Conservation (phyloP, 2,113 vertebrate genomes). For the Chlamydotis undulata region DNA sequence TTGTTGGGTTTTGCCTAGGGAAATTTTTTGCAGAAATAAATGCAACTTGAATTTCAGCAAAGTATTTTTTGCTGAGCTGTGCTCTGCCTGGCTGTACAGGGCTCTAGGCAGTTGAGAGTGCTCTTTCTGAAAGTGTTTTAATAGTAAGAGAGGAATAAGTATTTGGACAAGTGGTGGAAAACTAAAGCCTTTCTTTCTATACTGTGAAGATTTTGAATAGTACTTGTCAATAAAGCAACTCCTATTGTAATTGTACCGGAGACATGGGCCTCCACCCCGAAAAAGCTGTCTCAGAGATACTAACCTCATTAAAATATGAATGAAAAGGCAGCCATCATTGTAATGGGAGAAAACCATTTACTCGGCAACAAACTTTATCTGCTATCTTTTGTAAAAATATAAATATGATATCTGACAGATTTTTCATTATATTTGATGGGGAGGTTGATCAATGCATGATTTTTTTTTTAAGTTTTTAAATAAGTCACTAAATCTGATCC, state of each 20-base stretch:
- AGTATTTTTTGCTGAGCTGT: neutral
- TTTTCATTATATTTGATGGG: neutral
- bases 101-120: conserved; percentile 28
- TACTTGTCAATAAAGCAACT: conserved; percentile 88
- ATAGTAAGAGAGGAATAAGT: conserved; percentile 63
- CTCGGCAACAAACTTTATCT: conserved; percentile 64
- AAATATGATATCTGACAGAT: neutral
- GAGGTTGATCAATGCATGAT: accelerated
- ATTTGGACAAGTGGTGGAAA: conserved; percentile 82
- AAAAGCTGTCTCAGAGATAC: conserved; percentile 89
- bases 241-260: conserved; percentile 80
- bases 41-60: neutral
- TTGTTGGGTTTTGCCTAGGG: neutral
- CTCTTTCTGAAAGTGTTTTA: conserved; percentile 60
- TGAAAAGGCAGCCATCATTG: conserved; percentile 83
- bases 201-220: conserved; percentile 87
- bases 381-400: conserved; percentile 5
- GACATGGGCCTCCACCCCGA: conserved; percentile 73
- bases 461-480: neutral
- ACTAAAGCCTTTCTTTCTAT: conserved; percentile 85
- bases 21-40: neutral
- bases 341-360: conserved; percentile 64
- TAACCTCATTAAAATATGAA: conserved; percentile 91
- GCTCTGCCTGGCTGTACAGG: neutral
- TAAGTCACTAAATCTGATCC: neutral